A percentile compares a stretch with the other conserved stretches of the same genome.
These are phyloP conservation scores for Aleiodes alternator DNA, from an alignment of 2,888 invertebrate species.

Conservation along the genomic window DNA sequence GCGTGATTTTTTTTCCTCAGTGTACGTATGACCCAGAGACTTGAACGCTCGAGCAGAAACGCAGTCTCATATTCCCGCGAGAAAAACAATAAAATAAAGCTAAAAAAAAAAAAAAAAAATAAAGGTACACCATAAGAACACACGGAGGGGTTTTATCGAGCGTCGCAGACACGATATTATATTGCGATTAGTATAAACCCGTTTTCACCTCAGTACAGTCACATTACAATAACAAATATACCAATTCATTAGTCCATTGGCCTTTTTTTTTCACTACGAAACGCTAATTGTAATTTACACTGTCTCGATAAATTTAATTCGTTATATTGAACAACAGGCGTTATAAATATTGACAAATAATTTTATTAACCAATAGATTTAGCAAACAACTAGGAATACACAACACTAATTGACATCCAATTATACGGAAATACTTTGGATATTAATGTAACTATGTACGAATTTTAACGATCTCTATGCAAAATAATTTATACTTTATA, in stretches of 20 bases:
- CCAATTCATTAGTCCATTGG: conserved; percentile 54
- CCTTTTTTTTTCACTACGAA: conserved; percentile 37
- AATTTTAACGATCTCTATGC: no score
- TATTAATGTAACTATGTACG: no score
- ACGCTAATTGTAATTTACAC: conserved; percentile 54
- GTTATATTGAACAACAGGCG: neutral
- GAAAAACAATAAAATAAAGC: neutral
- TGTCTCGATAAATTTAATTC: conserved; percentile 52
- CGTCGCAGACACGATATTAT: conserved; percentile 50
- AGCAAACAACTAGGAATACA: neutral
- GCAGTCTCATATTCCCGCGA: conserved; percentile 13
- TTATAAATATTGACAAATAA: conserved; percentile 14
- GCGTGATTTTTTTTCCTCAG: no score
- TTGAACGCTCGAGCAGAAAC: conserved; percentile 40
- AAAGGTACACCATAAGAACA: conserved; percentile 3
- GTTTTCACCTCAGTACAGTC: conserved; percentile 49
- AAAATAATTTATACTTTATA: no score
- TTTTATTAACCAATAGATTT: neutral
- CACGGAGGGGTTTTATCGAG: conserved; percentile 34
- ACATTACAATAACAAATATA: conserved; percentile 53
- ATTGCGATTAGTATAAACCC: conserved; percentile 56
- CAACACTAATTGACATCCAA: conserved; percentile 8
- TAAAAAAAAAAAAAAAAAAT: neutral
- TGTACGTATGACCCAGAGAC: conserved; percentile 39
- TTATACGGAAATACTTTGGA: neutral